Evolutionary conservation across 2,113 vertebrate species (phyloP).

Genomic region (Hypomesus transpacificus): DNA sequence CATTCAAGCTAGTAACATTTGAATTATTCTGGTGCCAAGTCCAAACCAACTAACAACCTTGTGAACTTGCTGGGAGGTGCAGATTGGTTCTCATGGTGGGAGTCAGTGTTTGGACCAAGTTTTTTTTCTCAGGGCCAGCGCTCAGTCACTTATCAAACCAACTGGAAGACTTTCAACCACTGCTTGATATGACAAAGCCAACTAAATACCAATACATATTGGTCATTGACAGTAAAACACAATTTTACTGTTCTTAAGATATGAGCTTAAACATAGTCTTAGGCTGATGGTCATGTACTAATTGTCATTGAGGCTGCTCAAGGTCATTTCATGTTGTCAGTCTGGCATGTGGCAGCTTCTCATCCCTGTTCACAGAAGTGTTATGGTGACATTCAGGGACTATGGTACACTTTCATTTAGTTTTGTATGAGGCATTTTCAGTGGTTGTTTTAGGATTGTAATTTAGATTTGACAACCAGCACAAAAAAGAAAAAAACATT

Average conservation of each 20-base stretch:
- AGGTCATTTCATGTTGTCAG: constrained; percentile 7
- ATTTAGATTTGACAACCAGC: constrained; percentile 14
- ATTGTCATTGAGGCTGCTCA: neutral
- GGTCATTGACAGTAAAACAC: neutral
- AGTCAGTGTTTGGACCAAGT: constrained; percentile 28
- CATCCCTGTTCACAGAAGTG: constrained; percentile 7
- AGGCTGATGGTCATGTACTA: neutral
- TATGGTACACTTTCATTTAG: constrained; percentile 51
- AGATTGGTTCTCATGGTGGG: neutral
- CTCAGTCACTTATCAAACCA: constrained; percentile 20
- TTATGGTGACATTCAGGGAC: constrained; percentile 34
- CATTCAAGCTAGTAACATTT: constrained; percentile 27
- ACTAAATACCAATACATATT: neutral
- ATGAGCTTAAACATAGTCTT: neutral
- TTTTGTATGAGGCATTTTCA: constrained; percentile 35
- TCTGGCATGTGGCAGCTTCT: constrained; percentile 38
- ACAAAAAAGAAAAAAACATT: neutral
- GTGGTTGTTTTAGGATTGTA: constrained; percentile 17
- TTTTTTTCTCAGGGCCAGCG: constrained; percentile 57
- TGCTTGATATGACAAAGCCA: constrained; percentile 27
- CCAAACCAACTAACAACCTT: constrained; percentile 30
- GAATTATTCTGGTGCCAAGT: constrained; percentile 34
- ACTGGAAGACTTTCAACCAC: constrained; percentile 48
- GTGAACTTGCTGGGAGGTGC: constrained; percentile 19
- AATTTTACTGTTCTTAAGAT: neutral